Percentiles rank a stretch among this genome's conserved stretches.
Evolutionary conservation across 2,888 invertebrate species (phyloP).

Genomic region (Pyrgus malvae): DNA sequence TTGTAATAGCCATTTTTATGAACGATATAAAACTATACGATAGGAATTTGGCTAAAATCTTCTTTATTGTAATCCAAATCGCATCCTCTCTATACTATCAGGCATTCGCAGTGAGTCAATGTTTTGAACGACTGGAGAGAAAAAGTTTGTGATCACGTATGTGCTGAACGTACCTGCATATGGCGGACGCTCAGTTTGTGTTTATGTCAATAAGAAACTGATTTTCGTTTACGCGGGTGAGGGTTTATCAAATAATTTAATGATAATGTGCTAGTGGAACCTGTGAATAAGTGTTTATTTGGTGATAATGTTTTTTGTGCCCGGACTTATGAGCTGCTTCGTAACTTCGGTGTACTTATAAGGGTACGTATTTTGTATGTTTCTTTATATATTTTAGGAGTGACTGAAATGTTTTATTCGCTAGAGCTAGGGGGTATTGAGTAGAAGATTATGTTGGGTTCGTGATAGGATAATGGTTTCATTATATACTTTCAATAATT

Average conservation of each 20-base stretch:
- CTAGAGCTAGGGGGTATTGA: background rate
- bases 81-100: background rate
- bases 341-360: constrained; percentile 68
- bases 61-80: background rate
- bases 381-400: constrained; percentile 55
- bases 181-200: constrained; percentile 81
- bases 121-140: constrained; percentile 35
- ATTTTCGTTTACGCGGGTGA: constrained; percentile 80
- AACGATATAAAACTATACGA: background rate
- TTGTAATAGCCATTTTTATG: too few species aligned
- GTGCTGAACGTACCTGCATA: constrained; percentile 76
- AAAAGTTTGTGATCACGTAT: constrained; percentile 45
- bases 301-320: constrained; percentile 75
- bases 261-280: constrained; percentile 69
- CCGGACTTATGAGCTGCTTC: constrained; percentile 68
- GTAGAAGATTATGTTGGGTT: background rate
- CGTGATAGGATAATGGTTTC: background rate
- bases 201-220: constrained; percentile 81
- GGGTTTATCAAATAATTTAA: constrained; percentile 66
- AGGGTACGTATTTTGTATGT: constrained; percentile 76
- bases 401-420: constrained; percentile 36
- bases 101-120: constrained; percentile 19
- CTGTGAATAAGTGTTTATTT: constrained; percentile 70
- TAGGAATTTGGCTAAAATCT: background rate
- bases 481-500: background rate